Percentiles rank a stretch among this genome's conserved stretches.
phyloP scores from a whole-genome alignment of 2,888 invertebrate species.

The Rhogogaster chlorosoma region DNA sequence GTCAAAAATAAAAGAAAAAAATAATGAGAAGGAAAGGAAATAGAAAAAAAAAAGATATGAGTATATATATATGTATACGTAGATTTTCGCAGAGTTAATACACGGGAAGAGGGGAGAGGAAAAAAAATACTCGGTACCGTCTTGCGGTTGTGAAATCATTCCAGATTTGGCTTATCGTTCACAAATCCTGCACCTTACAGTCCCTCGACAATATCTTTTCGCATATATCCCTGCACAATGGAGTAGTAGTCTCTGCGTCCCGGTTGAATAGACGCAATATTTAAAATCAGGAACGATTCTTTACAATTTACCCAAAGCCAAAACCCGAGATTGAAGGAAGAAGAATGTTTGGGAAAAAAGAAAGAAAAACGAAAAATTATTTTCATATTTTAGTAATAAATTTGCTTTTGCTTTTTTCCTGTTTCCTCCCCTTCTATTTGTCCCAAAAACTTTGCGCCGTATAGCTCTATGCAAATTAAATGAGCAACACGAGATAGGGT shows the following conservation, averaged over 20 bases:
- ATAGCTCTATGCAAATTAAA: slow-evolving; percentile 27
- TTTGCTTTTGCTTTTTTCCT: background rate
- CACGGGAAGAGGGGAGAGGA: background rate
- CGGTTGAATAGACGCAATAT: slow-evolving; percentile 9
- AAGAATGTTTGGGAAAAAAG: background rate
- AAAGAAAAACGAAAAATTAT: background rate
- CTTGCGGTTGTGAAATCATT: slow-evolving; percentile 12
- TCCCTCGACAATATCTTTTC: background rate
- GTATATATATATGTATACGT: background rate
- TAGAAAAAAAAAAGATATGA: background rate
- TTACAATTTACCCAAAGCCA: background rate
- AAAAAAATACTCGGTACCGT: background rate
- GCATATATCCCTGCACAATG: background rate
- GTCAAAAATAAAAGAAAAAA: background rate
- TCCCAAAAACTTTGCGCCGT: background rate
- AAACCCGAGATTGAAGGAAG: background rate
- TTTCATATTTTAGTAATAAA: background rate
- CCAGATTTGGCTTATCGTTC: slow-evolving; percentile 17
- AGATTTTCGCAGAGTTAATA: background rate
- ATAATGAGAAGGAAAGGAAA: background rate
- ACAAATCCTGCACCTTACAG: background rate
- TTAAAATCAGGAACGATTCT: slow-evolving; percentile 2
- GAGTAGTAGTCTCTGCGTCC: background rate
- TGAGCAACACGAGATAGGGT: slow-evolving; percentile 1
- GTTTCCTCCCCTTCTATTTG: background rate